These are phyloP conservation scores for Bombyx mori DNA, from an alignment of 1,140 invertebrate genomes.

Conservation along the genomic window ASM3026992v2 NC_085107.1:17232501-17233000, in stretches of 20 bases:
- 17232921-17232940: too few species aligned
- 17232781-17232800: conserved; percentile 46
- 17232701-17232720: conserved; percentile 48
- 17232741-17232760: conserved; percentile 44
- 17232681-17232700: conserved; percentile 49
- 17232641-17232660: conserved; percentile 36
- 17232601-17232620: conserved; percentile 39
- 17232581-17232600: conserved; percentile 27
- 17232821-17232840: conserved; percentile 5
- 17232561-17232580: conserved; percentile 12
- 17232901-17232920: too few species aligned
- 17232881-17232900: too few species aligned
- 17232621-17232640: conserved; percentile 28
- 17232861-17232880: too few species aligned
- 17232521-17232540: too few species aligned
- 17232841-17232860: too few species aligned
- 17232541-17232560: conserved; percentile 8
- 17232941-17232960: too few species aligned
- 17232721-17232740: conserved; percentile 42
- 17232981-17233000: too few species aligned
- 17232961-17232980: too few species aligned
- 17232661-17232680: conserved; percentile 40
- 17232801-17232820: conserved; percentile 35
- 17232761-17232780: conserved; percentile 62
- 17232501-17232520: too few species aligned